These are phyloP conservation scores for Microctonus brassicae DNA, from an alignment of 2,888 invertebrate genomes.

Conservation along the genomic window DNA sequence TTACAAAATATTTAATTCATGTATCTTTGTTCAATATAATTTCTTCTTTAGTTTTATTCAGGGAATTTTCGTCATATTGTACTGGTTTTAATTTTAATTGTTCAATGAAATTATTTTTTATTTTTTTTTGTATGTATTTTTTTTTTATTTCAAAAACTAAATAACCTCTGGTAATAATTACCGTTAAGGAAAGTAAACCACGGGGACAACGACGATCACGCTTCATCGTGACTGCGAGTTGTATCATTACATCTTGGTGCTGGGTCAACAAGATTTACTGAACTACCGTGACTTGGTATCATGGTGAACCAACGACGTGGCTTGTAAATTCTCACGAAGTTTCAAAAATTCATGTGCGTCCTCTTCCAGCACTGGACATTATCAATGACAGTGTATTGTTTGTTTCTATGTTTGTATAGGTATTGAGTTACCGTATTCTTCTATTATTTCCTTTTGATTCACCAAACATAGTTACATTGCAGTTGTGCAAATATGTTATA, in stretches of 20 bases:
- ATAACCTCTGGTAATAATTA: slow-evolving; percentile 15
- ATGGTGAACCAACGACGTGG: not conserved
- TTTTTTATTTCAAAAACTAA: not conserved
- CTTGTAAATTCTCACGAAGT: not conserved
- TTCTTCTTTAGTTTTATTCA: too few species aligned
- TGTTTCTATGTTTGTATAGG: not conserved
- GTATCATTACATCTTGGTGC: slow-evolving; percentile 29
- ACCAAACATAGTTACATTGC: too few species aligned
- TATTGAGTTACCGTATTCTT: too few species aligned
- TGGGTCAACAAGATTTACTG: slow-evolving; percentile 29
- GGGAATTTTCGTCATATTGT: too few species aligned
- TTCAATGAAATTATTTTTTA: not conserved
- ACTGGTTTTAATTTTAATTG: too few species aligned
- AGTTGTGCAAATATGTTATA: too few species aligned
- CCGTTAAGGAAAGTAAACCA: slow-evolving; percentile 23
- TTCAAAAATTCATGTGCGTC: not conserved
- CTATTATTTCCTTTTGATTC: too few species aligned
- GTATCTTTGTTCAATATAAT: too few species aligned
- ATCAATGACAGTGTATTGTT: too few species aligned
- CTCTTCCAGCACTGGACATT: too few species aligned
- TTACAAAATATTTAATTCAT: too few species aligned
- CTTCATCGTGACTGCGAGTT: slow-evolving; percentile 25
- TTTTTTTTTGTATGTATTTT: not conserved
- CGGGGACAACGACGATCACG: slow-evolving; percentile 24
- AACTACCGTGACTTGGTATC: slow-evolving; percentile 1